A percentile compares a stretch with the other conserved stretches of the same genome.
Conservation (phyloP, 2,113 vertebrate genomes). For the Nyctereutes procyonoides region DNA sequence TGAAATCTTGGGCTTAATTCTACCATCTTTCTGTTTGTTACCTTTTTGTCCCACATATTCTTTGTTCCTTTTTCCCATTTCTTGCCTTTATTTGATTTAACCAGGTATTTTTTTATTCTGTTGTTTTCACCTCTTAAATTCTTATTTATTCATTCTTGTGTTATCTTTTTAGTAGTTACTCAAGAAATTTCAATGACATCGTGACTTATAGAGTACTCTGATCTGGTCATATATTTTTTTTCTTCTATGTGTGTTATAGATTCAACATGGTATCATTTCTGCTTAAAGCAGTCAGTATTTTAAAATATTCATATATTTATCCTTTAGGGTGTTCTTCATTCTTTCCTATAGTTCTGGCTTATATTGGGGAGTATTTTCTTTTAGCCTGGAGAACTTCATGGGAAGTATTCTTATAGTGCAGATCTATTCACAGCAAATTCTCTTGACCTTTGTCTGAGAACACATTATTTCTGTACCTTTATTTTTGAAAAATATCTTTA, state of each 20-base stretch:
- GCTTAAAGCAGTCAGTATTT: not conserved
- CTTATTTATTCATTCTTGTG: not conserved
- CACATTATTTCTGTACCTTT: not conserved
- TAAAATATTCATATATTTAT: not conserved
- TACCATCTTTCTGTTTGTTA: not conserved
- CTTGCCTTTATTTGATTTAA: not conserved
- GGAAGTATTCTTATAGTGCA: not conserved
- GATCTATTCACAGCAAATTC: not conserved
- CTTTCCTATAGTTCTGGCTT: not conserved
- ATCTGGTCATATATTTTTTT: not conserved
- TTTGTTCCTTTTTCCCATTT: not conserved
- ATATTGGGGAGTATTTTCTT: not conserved
- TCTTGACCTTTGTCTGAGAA: not conserved
- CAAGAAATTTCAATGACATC: not conserved
- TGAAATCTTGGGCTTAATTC: not conserved
- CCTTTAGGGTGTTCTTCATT: not conserved
- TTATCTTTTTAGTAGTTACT: not conserved
- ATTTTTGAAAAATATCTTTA: conserved; percentile 1
- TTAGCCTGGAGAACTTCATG: not conserved
- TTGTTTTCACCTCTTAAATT: not conserved
- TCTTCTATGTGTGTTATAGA: not conserved
- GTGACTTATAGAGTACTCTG: not conserved
- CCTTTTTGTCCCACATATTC: not conserved
- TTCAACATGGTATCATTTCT: not conserved
- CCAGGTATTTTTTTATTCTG: not conserved